These are phyloP conservation scores for Congeria kusceri DNA, from an alignment of 2,888 invertebrate species.

Conservation along the genomic window DNA sequence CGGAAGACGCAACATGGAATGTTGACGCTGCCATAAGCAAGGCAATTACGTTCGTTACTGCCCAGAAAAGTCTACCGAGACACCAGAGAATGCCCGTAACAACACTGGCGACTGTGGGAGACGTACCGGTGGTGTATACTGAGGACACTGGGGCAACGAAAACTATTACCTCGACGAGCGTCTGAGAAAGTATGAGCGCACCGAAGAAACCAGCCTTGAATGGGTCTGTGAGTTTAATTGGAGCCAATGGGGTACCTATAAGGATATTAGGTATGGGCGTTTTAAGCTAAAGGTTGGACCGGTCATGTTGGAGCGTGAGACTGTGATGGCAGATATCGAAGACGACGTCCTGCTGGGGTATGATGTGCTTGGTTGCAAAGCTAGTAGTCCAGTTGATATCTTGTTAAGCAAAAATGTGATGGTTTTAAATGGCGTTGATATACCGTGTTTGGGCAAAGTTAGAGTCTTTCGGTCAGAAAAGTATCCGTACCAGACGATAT, in stretches of 20 bases:
- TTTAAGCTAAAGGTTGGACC: conserved; percentile 6
- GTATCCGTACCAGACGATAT: conserved; percentile 15
- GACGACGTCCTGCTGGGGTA: conserved; percentile 20
- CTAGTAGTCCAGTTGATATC: conserved; percentile 17
- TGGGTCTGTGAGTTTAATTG: conserved; percentile 12
- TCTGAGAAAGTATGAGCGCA: conserved; percentile 8
- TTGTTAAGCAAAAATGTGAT: conserved; percentile 5
- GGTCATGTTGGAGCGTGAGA: neutral
- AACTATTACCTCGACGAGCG: conserved; percentile 13
- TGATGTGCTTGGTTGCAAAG: conserved; percentile 3
- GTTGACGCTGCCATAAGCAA: neutral
- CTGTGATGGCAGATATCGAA: conserved; percentile 22
- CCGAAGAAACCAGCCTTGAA: conserved; percentile 8
- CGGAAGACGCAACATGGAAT: neutral
- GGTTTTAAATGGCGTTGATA: conserved; percentile 1
- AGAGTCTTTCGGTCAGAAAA: neutral
- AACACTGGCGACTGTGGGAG: neutral
- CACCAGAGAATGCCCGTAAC: neutral
- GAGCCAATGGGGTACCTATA: conserved; percentile 22
- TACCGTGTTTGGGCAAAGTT: conserved; percentile 5
- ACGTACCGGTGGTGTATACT: conserved; percentile 21
- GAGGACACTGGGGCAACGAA: conserved; percentile 29
- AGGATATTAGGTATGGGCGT: neutral
- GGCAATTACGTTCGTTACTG: neutral
- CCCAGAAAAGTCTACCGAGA: neutral